A percentile compares a stretch with the other conserved stretches of the same genome.
These are phyloP conservation scores for Philaenus spumarius DNA, from an alignment of 1,140 invertebrate species.

Conservation along the genomic window DNA sequence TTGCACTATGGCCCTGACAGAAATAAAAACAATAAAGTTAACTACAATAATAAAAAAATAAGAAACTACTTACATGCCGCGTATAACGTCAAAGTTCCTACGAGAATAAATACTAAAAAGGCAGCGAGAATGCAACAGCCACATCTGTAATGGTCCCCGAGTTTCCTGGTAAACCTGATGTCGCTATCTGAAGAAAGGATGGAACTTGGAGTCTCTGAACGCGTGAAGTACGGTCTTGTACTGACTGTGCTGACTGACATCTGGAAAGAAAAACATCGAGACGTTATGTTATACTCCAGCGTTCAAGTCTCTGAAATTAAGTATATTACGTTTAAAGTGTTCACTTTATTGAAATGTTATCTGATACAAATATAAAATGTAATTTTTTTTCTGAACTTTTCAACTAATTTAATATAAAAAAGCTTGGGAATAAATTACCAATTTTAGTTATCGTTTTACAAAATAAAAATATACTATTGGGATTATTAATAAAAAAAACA, in stretches of 20 bases:
- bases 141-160: constrained; percentile 68
- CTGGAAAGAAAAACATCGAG: constrained; percentile 23
- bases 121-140: constrained; percentile 78
- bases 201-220: constrained; percentile 58
- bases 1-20: neutral
- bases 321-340: too few species aligned
- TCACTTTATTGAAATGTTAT: too few species aligned
- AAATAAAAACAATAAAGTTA: neutral
- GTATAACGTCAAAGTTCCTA: constrained; percentile 75
- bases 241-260: constrained; percentile 19
- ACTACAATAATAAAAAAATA: neutral
- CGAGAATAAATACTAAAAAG: constrained; percentile 69
- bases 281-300: too few species aligned
- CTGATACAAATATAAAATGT: too few species aligned
- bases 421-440: too few species aligned
- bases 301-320: too few species aligned
- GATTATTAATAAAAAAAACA: too few species aligned
- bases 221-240: constrained; percentile 5
- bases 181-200: constrained; percentile 76
- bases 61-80: constrained; percentile 71
- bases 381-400: too few species aligned
- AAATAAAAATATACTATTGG: too few species aligned
- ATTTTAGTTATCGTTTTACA: too few species aligned
- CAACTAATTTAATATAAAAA: too few species aligned
- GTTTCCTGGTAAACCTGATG: constrained; percentile 75